Percentiles rank a stretch among this genome's conserved stretches.
phyloP scores from a whole-genome alignment of 2,797 vertebrate genomes.

The Sebastes hopkinsi region DNA sequence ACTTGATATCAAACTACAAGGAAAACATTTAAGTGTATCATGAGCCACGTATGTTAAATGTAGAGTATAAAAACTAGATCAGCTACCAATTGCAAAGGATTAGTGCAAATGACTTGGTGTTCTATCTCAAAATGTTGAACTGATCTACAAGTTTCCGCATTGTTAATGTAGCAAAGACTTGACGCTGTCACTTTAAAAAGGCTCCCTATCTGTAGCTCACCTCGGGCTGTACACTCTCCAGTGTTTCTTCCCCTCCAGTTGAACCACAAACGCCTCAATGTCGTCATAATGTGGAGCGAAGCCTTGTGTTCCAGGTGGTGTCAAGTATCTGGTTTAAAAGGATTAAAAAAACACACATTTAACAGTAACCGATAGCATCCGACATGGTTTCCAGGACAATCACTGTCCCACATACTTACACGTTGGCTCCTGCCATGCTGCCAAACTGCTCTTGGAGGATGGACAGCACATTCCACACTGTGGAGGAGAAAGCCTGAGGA shows the following conservation, averaged over 20 bases:
- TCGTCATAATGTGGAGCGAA: constrained; percentile 98
- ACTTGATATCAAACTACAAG: neutral
- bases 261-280: constrained; percentile 96
- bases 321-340: constrained; percentile 86
- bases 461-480: constrained; percentile 91
- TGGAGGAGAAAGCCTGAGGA: constrained; percentile 91
- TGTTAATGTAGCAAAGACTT: neutral
- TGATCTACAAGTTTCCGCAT: neutral
- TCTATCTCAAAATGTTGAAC: neutral
- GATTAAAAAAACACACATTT: neutral
- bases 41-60: neutral
- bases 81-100: neutral
- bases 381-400: neutral
- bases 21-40: neutral
- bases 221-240: constrained; percentile 94
- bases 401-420: constrained; percentile 66
- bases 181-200: neutral
- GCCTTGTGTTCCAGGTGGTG: constrained; percentile 92
- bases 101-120: neutral
- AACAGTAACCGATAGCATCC: neutral
- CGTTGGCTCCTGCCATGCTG: constrained; percentile 95
- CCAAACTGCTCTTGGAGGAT: constrained; percentile 94
- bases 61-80: neutral
- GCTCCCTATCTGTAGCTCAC: constrained; percentile 40
- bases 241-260: constrained; percentile 95